Evolutionary conservation across 2,888 invertebrate genomes (phyloP), one percentile per base, ranked within the genome.

Genomic region (Lagria hirta): DNA sequence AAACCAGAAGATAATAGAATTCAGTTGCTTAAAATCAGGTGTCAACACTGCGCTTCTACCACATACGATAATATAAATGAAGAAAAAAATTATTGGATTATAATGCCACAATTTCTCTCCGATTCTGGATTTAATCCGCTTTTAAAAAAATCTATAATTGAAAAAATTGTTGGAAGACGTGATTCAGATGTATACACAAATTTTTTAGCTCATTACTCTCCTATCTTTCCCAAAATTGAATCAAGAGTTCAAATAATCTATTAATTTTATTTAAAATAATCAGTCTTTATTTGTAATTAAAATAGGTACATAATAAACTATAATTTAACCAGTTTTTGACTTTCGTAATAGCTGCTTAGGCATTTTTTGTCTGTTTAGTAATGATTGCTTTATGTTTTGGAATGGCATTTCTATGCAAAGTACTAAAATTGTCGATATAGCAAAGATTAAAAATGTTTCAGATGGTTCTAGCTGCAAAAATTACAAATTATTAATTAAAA

Each of bases 361-460:
- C n/a, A n/a, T n/a, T n/a, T n/a, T n/a, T n/a, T n/a, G n/a, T n/a
- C n/a, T n/a, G 13, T 44, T 23, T 17, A 57, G 51, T 13, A 55
- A 73, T 71, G 76, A 73, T 65, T 73, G 75, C 58, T 75, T 73
- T 4, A 79, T 67, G 64, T 78, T 73, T 60, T 77, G 78, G 63
- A 79, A 80, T 0, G 81, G 81, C 73, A 80, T 76, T 64, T 81
- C 81, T 37, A 81, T 73, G 23, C 75, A 61, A 18, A 80, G 70
- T 0, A 79, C 78, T 20, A 78, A 61, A 7, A 74, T 22, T 44
- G 74, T 64, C 8, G 80, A 78, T 49, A 75, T 62, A 18, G 71
- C 45, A 17, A 78, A 7, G 16, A 80, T 70, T 3, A 69, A 57
- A 16, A 69, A 40, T 34, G 77, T 59, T 60, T 81, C 81, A 38